phyloP scores from a whole-genome alignment of 2,888 invertebrate species.

The Meandrusa payeni region DNA sequence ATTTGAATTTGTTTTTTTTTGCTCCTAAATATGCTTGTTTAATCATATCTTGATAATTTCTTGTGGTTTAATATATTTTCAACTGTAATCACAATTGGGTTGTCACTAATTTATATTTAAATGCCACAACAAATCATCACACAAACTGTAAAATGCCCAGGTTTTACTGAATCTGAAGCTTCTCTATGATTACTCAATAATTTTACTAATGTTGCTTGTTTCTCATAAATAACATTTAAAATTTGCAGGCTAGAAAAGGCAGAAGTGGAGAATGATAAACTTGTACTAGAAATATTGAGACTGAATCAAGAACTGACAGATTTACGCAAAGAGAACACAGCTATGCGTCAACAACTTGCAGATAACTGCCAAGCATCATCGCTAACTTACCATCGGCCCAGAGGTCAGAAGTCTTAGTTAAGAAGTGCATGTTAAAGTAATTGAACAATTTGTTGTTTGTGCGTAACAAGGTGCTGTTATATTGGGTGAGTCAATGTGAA shows the following conservation, averaged over 20 bases:
- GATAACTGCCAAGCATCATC: constrained; percentile 72
- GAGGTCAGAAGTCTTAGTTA: constrained; percentile 64
- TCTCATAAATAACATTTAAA: constrained; percentile 6
- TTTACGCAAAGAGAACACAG: constrained; percentile 88
- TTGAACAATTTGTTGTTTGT: constrained; percentile 30
- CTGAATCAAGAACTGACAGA: constrained; percentile 86
- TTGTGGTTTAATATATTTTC: too few relatives aligned
- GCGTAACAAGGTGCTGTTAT: constrained; percentile 34
- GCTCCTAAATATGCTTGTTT: too few relatives aligned
- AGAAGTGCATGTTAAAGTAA: constrained; percentile 22
- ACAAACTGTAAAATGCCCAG: too few relatives aligned
- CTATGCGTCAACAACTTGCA: constrained; percentile 83
- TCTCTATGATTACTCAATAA: too few relatives aligned
- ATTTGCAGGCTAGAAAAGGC: constrained; percentile 66
- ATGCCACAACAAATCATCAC: too few relatives aligned
- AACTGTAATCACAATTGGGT: too few relatives aligned
- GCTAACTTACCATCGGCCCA: constrained; percentile 47
- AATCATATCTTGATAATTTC: too few relatives aligned
- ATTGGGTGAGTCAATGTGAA: neutral
- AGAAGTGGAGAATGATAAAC: constrained; percentile 85
- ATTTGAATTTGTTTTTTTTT: too few relatives aligned
- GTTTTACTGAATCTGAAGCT: too few relatives aligned
- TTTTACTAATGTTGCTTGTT: too few relatives aligned
- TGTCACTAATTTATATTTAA: too few relatives aligned
- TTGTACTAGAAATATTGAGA: constrained; percentile 85